phyloP scores from a whole-genome alignment of 2,113 vertebrate genomes.

The Tachysurus vachellii region DNA sequence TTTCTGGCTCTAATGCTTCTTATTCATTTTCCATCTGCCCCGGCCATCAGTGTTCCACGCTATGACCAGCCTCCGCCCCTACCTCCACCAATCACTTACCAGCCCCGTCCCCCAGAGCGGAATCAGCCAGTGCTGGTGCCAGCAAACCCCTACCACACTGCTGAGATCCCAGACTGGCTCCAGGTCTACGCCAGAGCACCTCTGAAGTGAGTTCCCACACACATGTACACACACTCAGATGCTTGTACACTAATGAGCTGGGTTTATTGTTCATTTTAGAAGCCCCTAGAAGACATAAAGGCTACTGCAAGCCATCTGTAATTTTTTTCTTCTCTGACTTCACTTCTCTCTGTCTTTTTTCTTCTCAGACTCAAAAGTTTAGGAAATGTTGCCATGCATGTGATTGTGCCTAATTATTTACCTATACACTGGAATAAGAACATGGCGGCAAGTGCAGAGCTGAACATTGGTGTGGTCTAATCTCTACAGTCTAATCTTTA shows the following conservation, averaged over 20 bases:
- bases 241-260: not conserved
- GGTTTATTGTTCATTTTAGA: not conserved
- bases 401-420: not conserved
- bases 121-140: slow-evolving; percentile 92
- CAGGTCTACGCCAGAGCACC: slow-evolving; percentile 97
- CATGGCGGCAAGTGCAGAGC: not conserved
- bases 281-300: not conserved
- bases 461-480: not conserved
- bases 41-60: slow-evolving; percentile 83
- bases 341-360: too few species aligned
- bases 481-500: not conserved
- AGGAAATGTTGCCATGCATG: not conserved
- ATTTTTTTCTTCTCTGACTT: not conserved
- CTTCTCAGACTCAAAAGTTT: not conserved
- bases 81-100: slow-evolving; percentile 89
- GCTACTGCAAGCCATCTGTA: not conserved
- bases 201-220: slow-evolving; percentile 80
- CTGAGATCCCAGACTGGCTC: slow-evolving; percentile 97
- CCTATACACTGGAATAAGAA: not conserved
- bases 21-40: slow-evolving; percentile 19
- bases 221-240: not conserved
- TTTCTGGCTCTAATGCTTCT: not conserved
- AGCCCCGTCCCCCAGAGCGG: slow-evolving; percentile 83
- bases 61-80: slow-evolving; percentile 89
- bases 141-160: slow-evolving; percentile 96